phyloP scores from a whole-genome alignment of 2,888 invertebrate genomes.

The Uropetala carovei region DNA sequence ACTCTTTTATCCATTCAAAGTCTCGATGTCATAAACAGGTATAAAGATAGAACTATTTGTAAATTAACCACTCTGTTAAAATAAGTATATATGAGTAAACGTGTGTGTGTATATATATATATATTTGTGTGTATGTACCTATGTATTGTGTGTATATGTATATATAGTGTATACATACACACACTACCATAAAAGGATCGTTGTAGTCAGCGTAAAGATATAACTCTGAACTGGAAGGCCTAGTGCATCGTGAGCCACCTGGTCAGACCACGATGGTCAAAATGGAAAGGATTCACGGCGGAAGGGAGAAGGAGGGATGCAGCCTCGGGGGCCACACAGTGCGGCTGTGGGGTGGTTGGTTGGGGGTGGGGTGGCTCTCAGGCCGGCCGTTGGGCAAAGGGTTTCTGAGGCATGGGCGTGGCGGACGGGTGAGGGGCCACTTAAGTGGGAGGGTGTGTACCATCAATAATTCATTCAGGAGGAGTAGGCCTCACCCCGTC shows the following conservation, averaged over 20 bases:
- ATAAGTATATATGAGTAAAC: no score
- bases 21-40: no score
- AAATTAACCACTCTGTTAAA: no score
- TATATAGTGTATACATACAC: no score
- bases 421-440: conserved; percentile 42
- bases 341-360: neutral
- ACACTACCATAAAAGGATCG: no score
- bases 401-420: conserved; percentile 42
- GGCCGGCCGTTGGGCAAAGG: conserved; percentile 46
- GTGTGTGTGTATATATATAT: no score
- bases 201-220: no score
- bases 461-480: conserved; percentile 62
- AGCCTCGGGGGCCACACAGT: conserved; percentile 7
- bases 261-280: neutral
- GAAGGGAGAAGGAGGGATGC: neutral
- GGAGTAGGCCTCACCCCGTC: neutral
- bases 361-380: neutral
- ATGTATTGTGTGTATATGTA: no score
- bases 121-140: no score
- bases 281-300: neutral
- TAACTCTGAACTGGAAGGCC: neutral
- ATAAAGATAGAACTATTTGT: no score
- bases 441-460: conserved; percentile 60
- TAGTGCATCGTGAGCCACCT: neutral
- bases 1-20: no score